Conservation (phyloP, 1,140 invertebrate genomes). For the Dendrolimus kikuchii region DNA sequence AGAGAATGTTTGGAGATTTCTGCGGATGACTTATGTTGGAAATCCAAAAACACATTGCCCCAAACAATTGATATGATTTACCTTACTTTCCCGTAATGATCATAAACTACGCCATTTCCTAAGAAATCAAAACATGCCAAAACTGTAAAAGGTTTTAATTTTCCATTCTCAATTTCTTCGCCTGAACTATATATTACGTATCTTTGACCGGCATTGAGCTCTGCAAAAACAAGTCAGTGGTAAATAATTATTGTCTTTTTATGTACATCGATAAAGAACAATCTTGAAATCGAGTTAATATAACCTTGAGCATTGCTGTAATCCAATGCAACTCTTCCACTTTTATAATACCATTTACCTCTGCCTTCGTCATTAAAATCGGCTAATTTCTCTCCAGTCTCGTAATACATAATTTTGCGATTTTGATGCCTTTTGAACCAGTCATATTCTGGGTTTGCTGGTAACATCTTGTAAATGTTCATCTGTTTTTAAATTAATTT, state of each 20-base stretch:
- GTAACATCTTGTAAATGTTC: slow-evolving; percentile 39
- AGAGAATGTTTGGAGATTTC: too few species aligned
- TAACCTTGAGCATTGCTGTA: slow-evolving; percentile 24
- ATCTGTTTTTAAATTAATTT: slow-evolving; percentile 20
- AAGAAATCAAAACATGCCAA: slow-evolving; percentile 30
- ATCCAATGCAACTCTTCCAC: slow-evolving; percentile 31
- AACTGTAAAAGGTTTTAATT: slow-evolving; percentile 11
- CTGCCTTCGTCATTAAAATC: slow-evolving; percentile 27
- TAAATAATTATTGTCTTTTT: too few species aligned
- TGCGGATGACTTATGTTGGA: too few species aligned
- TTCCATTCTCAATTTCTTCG: slow-evolving; percentile 11
- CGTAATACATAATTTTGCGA: slow-evolving; percentile 20
- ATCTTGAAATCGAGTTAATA: too few species aligned
- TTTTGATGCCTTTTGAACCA: slow-evolving; percentile 32
- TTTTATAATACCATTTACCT: slow-evolving; percentile 35
- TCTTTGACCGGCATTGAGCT: slow-evolving; percentile 12
- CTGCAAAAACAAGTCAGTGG: slow-evolving; percentile 2
- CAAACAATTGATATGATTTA: slow-evolving; percentile 9
- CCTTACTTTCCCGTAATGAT: slow-evolving; percentile 29
- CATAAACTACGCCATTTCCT: slow-evolving; percentile 37
- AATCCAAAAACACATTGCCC: too few species aligned
- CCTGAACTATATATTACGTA: slow-evolving; percentile 28
- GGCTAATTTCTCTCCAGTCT: slow-evolving; percentile 29
- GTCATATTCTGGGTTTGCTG: slow-evolving; percentile 20
- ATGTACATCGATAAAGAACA: too few species aligned